phyloP scores from a whole-genome alignment of 2,113 vertebrate species.

The Nansenia antarctica region DNA sequence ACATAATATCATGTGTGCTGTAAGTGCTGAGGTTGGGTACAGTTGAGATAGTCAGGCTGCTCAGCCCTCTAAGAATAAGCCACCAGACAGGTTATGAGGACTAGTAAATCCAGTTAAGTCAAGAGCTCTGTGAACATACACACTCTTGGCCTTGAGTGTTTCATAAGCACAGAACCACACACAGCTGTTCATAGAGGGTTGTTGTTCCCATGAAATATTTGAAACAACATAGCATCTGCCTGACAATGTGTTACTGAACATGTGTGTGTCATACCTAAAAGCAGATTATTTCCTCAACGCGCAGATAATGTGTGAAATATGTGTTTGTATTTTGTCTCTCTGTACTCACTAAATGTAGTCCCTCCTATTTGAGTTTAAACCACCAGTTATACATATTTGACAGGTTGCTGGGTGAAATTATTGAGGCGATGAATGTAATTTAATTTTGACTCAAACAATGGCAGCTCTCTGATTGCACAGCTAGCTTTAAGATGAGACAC shows the following conservation, averaged over 20 bases:
- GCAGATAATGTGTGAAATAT: not conserved
- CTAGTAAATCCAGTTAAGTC: not conserved
- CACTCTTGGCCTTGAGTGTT: not conserved
- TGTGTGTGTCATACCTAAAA: no score
- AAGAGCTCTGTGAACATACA: not conserved
- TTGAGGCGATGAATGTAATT: not conserved
- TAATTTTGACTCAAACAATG: conserved; percentile 7
- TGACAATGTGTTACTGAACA: no score
- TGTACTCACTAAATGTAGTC: no score
- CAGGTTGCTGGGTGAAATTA: not conserved
- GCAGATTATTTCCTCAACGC: not conserved
- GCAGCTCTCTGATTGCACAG: conserved; percentile 3
- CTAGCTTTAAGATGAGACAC: not conserved
- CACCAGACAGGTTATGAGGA: not conserved
- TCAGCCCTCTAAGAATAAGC: not conserved
- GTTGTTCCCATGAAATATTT: no score
- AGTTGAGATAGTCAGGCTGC: not conserved
- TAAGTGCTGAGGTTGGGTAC: not conserved
- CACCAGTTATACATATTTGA: not conserved
- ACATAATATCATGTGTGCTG: not conserved
- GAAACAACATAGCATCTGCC: no score
- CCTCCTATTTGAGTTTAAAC: not conserved
- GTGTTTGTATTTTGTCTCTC: no score
- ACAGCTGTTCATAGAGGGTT: not conserved
- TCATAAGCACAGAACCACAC: not conserved